Conservation (phyloP, 2,113 vertebrate genomes). For the Menidia beryllina region DNA sequence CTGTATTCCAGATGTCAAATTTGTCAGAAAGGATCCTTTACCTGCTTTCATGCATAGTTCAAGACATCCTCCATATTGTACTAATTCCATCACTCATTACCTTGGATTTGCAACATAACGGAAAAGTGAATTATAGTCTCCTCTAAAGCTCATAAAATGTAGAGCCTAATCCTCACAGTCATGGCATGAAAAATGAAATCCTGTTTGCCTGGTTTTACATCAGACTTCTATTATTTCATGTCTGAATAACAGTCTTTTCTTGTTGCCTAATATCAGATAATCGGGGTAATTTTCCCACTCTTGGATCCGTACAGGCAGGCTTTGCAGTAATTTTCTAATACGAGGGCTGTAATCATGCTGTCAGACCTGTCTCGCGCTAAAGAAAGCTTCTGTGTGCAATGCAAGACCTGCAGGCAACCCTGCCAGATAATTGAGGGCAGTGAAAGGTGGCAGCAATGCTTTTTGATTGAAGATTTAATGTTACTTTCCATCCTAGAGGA, state of each 20-base stretch:
- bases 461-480: constrained; percentile 72
- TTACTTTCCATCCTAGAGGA: constrained; percentile 67
- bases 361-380: constrained; percentile 54
- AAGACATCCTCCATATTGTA: constrained; percentile 3
- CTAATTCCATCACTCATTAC: constrained; percentile 26
- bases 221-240: constrained; percentile 46
- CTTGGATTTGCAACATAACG: constrained; percentile 20
- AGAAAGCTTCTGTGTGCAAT: constrained; percentile 52
- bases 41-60: constrained; percentile 11
- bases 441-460: constrained; percentile 48
- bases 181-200: constrained; percentile 44
- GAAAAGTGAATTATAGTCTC: constrained; percentile 19
- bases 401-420: constrained; percentile 51
- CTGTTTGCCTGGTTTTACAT: constrained; percentile 50
- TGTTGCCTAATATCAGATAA: constrained; percentile 57
- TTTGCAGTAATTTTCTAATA: constrained; percentile 63
- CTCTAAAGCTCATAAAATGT: constrained; percentile 18
- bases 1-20: constrained; percentile 25
- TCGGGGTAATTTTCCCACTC: constrained; percentile 52
- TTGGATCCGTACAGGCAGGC: constrained; percentile 36
- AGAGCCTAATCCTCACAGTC: constrained; percentile 34
- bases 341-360: constrained; percentile 59
- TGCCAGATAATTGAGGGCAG: constrained; percentile 56
- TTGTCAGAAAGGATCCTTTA: constrained; percentile 7
- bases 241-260: constrained; percentile 55